phyloP scores from a whole-genome alignment of 2,888 invertebrate genomes.

The Amiota minor region DNA sequence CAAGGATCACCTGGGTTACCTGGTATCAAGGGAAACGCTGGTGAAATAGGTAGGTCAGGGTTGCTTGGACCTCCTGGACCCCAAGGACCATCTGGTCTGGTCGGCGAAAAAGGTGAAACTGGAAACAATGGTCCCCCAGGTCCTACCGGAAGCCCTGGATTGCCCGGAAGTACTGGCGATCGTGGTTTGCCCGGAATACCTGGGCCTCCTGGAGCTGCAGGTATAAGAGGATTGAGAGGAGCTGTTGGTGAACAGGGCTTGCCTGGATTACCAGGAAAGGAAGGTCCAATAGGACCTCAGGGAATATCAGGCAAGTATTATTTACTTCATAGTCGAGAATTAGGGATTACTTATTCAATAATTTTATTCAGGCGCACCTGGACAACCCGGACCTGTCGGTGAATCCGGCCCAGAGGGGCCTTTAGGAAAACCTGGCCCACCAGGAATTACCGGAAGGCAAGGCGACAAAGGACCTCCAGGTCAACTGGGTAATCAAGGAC shows the following conservation, averaged over 20 bases:
- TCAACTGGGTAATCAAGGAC: slow-evolving; percentile 57
- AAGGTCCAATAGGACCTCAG: slow-evolving; percentile 79
- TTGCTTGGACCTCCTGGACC: slow-evolving; percentile 80
- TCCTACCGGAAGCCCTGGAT: slow-evolving; percentile 73
- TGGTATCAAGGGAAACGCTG: slow-evolving; percentile 81
- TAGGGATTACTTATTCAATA: background rate
- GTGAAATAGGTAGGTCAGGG: slow-evolving; percentile 82
- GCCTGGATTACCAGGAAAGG: slow-evolving; percentile 77
- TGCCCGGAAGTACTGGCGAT: slow-evolving; percentile 77
- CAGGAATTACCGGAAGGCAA: slow-evolving; percentile 81
- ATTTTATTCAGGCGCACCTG: slow-evolving; percentile 62
- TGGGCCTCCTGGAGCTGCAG: slow-evolving; percentile 80
- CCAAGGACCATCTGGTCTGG: slow-evolving; percentile 81
- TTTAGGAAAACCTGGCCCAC: slow-evolving; percentile 81
- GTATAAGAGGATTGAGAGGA: slow-evolving; percentile 83
- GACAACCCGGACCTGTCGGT: slow-evolving; percentile 77
- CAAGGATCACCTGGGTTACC: slow-evolving; percentile 81
- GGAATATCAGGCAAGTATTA: slow-evolving; percentile 43
- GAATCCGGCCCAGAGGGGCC: slow-evolving; percentile 78
- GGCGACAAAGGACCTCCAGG: slow-evolving; percentile 86
- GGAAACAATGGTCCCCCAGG: slow-evolving; percentile 82
- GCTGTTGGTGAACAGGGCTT: slow-evolving; percentile 79
- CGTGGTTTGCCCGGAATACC: slow-evolving; percentile 68
- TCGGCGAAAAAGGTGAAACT: slow-evolving; percentile 85
- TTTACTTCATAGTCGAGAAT: background rate